Base-by-base conservation (phyloP, 2,113 vertebrate genomes). In the Syrmaticus mikado region DNA sequence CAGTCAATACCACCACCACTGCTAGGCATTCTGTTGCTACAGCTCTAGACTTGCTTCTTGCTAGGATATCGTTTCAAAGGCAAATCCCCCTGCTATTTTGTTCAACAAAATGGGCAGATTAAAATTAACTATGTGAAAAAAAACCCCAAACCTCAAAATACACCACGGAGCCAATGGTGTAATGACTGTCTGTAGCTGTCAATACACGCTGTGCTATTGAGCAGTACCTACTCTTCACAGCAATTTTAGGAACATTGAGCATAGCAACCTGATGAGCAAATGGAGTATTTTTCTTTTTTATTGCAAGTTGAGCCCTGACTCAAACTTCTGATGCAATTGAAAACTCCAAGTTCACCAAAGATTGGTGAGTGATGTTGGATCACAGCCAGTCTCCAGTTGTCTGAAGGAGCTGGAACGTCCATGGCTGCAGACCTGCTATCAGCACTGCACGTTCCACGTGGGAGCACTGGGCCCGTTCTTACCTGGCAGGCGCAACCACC, bases 401-500 rank as follows among this genome's bases (percentile, higher is more conserved):
- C 53, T 4, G 2, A 50, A 80, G 30, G 27, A 7, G 9, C 55
- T 53, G 45, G 65, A 83, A 45, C 6, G 57, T 8, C 16, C 50
- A 5, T 13, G 36, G 16, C 61, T 64, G 61, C 36, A 40, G 24
- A 40, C 36, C 17, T 16, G 46, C n/a, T 81, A 50, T 66, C 3
- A 3, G 4, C 0, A 0, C 3, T 16, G 40, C 30, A 48, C 41
- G 13, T 62, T 2, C 67, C 68, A 13, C 0, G 12, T 19, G 50
- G 46, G 60, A 5, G 2, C 55, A 50, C 67, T 82, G 24, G 13
- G 46, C 41, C 45, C 9, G 41, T 75, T 38, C 85, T 86, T 78
- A 86, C 88, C 80, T 75, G 73, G 25, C 52, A 52, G 50, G 43
- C 79, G 13, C 32, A 94, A 46, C 67, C 3, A 24, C 53, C 0